A percentile compares a stretch with the other conserved stretches of the same genome.
phyloP scores from a whole-genome alignment of 2,113 vertebrate genomes.

The Indicator indicator region DNA sequence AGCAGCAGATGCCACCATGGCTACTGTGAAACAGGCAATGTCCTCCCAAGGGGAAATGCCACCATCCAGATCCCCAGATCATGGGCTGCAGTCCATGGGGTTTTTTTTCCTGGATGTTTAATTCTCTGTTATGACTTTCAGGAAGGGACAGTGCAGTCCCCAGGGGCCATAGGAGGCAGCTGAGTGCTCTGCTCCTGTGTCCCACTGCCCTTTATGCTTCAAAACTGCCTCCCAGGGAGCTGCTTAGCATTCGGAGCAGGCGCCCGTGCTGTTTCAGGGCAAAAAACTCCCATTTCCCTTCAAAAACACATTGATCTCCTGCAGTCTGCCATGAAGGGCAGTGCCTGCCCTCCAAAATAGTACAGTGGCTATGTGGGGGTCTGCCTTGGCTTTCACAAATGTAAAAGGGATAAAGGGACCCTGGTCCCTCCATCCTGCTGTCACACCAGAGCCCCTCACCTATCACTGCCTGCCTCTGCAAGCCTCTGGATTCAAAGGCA shows the following conservation, averaged over 20 bases:
- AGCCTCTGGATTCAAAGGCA: neutral
- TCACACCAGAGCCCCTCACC: neutral
- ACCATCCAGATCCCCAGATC: neutral
- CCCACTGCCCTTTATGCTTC: neutral
- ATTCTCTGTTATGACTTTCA: neutral
- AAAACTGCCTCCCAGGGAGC: slow-evolving; percentile 22
- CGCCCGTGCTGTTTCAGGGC: neutral
- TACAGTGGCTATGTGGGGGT: neutral
- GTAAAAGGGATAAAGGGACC: neutral
- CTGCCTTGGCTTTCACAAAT: neutral
- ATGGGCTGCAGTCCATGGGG: fast-evolving
- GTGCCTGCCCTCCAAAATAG: neutral
- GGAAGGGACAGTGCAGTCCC: fast-evolving
- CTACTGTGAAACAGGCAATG: neutral
- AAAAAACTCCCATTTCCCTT: slow-evolving; percentile 37
- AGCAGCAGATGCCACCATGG: neutral
- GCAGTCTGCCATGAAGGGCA: slow-evolving; percentile 27
- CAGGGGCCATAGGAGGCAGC: neutral
- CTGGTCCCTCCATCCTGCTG: fast-evolving
- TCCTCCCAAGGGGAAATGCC: neutral
- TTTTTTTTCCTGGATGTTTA: neutral
- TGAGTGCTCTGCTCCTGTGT: fast-evolving
- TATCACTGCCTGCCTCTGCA: fast-evolving
- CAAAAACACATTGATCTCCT: slow-evolving; percentile 47
- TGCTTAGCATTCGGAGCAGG: slow-evolving; percentile 60